phyloP scores from a whole-genome alignment of 2,888 invertebrate species.

The Tinea pellionella region DNA sequence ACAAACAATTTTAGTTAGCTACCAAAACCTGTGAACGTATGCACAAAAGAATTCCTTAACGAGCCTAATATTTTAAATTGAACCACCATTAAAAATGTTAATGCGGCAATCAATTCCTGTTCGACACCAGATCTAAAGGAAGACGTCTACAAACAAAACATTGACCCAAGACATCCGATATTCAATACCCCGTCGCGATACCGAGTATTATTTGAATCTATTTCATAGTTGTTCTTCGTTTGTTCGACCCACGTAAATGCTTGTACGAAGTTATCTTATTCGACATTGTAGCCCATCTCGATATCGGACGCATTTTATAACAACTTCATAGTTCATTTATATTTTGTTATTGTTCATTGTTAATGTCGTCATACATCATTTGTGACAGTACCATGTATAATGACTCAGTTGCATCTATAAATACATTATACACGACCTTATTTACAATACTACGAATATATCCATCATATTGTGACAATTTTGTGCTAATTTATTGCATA shows the following conservation, averaged over 20 bases:
- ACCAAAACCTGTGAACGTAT: constrained; percentile 13
- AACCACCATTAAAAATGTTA: constrained; percentile 35
- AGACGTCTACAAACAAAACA: constrained; percentile 18
- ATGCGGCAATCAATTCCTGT: constrained; percentile 41
- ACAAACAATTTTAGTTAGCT: constrained; percentile 17
- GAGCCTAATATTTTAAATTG: constrained; percentile 21
- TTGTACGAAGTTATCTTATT: constrained; percentile 44
- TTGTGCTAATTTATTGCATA: too few species aligned
- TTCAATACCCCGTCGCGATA: constrained; percentile 8
- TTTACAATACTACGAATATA: too few species aligned
- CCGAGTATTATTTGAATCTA: not conserved
- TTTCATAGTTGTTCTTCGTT: constrained; percentile 21
- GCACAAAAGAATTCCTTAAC: constrained; percentile 20
- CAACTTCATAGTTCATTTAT: constrained; percentile 38
- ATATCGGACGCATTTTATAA: constrained; percentile 26
- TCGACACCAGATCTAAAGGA: constrained; percentile 23
- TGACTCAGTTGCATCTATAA: constrained; percentile 24
- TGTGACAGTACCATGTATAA: constrained; percentile 40
- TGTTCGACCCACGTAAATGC: constrained; percentile 46
- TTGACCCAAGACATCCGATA: constrained; percentile 10
- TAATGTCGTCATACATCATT: constrained; percentile 52
- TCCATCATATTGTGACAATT: too few species aligned
- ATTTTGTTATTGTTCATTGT: constrained; percentile 35
- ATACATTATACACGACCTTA: too few species aligned
- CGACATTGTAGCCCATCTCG: constrained; percentile 40